Conservation (phyloP, 1,140 invertebrate genomes). For the Triops longicaudatus region DNA sequence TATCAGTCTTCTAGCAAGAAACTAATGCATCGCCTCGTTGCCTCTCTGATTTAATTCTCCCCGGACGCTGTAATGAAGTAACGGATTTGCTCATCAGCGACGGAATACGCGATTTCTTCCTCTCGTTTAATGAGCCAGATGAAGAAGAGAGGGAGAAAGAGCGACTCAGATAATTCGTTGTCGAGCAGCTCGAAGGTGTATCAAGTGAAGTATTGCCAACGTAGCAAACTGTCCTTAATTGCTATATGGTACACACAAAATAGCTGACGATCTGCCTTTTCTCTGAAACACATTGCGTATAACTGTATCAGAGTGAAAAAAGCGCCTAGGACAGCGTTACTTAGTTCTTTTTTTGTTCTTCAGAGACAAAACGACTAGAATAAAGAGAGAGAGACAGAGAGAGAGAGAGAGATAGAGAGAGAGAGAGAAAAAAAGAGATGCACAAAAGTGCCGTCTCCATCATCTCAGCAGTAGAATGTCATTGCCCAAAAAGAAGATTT, state of each 20-base stretch:
- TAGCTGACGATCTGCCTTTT: neutral
- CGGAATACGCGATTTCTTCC: neutral
- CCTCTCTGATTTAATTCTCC: neutral
- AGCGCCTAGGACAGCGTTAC: neutral
- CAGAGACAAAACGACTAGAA: too few species aligned
- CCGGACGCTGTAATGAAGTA: neutral
- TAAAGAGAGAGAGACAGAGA: neutral
- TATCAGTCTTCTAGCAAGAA: neutral
- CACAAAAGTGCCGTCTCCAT: neutral
- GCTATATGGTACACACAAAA: neutral
- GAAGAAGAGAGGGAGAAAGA: neutral
- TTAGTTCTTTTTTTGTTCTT: neutral
- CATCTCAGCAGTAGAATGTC: neutral
- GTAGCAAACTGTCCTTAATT: neutral
- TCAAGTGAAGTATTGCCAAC: neutral
- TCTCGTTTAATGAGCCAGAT: neutral
- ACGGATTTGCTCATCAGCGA: slow-evolving; percentile 4
- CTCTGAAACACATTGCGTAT: neutral
- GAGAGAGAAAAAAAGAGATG: neutral
- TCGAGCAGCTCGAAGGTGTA: neutral
- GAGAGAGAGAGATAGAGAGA: neutral
- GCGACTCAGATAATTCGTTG: neutral
- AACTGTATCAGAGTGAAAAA: neutral
- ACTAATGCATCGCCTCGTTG: neutral
- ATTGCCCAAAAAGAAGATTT: neutral